These are phyloP conservation scores for Phalanger gymnotis DNA, from an alignment of 2,797 vertebrate species.

Conservation along the genomic window DNA sequence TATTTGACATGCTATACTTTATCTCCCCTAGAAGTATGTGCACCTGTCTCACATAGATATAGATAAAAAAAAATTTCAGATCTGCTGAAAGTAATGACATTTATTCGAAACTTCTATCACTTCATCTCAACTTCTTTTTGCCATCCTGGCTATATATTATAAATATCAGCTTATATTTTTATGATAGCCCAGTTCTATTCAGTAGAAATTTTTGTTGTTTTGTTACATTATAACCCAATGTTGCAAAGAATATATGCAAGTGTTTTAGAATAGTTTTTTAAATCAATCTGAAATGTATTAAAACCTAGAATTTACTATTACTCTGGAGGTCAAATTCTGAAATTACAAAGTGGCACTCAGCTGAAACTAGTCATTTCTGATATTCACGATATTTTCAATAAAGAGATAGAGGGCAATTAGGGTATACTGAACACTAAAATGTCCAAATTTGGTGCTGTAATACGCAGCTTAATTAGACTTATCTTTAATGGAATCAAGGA, in stretches of 20 bases:
- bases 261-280: not conserved
- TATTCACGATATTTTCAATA: not conserved
- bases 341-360: not conserved
- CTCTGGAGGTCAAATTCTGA: not conserved
- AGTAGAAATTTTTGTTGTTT: constrained; percentile 37
- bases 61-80: constrained; percentile 8
- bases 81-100: not conserved
- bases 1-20: constrained; percentile 70
- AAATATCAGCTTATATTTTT: constrained; percentile 64
- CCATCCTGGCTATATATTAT: not conserved
- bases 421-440: not conserved
- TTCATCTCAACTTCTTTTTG: not conserved
- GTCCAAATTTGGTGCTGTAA: not conserved
- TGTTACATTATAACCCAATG: not conserved
- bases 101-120: not conserved
- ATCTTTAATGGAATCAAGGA: not conserved
- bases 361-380: not conserved
- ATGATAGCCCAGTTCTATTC: constrained; percentile 67
- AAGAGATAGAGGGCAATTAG: not conserved
- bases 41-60: constrained; percentile 27
- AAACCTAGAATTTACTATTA: not conserved
- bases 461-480: not conserved
- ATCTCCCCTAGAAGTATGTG: constrained; percentile 62
- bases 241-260: not conserved
- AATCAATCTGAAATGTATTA: not conserved